phyloP scores from a whole-genome alignment of 2,888 invertebrate species.

The Ichneumoninae sp. region DNA sequence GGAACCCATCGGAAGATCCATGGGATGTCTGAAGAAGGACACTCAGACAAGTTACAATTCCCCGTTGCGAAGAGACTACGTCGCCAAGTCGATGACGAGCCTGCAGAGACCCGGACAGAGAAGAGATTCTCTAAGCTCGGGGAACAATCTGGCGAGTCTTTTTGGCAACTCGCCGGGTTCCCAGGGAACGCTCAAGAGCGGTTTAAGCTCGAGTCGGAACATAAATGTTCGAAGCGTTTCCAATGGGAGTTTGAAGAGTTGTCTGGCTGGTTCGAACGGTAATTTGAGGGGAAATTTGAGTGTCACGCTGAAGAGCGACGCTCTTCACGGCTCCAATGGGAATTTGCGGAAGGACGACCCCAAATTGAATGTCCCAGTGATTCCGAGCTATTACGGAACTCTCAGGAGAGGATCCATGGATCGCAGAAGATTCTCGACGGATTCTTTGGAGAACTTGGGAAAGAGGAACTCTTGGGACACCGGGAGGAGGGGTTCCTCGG shows the following conservation, averaged over 20 bases:
- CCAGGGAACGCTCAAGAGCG: conserved; percentile 84
- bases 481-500: conserved; percentile 87
- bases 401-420: conserved; percentile 85
- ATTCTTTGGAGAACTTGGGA: conserved; percentile 88
- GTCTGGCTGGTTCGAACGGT: conserved; percentile 77
- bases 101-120: conserved; percentile 75
- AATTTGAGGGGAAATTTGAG: conserved; percentile 78
- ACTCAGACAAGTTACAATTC: conserved; percentile 76
- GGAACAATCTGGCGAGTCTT: conserved; percentile 73
- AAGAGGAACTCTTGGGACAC: conserved; percentile 90
- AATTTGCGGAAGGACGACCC: conserved; percentile 76
- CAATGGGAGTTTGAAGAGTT: conserved; percentile 78
- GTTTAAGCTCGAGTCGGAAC: conserved; percentile 83
- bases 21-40: conserved; percentile 81
- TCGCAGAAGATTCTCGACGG: conserved; percentile 87
- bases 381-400: conserved; percentile 65
- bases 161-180: conserved; percentile 70
- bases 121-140: conserved; percentile 68
- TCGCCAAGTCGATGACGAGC: conserved; percentile 82
- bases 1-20: conserved; percentile 83
- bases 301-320: conserved; percentile 80
- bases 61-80: conserved; percentile 80
- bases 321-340: conserved; percentile 74
- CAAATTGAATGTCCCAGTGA: conserved; percentile 64
- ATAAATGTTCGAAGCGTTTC: conserved; percentile 70